Evolutionary conservation across 2,797 vertebrate species (phyloP).

Genomic region (Tenualosa thibaudeaui): DNA sequence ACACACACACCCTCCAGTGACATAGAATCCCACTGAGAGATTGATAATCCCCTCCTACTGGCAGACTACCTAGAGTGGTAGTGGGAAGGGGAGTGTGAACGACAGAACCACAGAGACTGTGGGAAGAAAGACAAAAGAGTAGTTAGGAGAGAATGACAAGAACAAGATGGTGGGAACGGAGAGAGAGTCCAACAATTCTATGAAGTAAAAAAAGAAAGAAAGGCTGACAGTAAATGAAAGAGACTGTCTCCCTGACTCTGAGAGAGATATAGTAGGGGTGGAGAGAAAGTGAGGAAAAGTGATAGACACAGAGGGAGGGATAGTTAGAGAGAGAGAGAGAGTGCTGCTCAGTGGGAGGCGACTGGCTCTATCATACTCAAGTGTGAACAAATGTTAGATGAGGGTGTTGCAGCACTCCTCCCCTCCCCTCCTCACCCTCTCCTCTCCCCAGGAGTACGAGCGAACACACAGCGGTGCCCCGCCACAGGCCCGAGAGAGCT

Average conservation of each 20-base stretch:
- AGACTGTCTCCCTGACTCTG: background rate
- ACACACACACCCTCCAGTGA: background rate
- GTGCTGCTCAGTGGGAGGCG: background rate
- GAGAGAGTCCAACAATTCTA: background rate
- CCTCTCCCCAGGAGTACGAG: background rate
- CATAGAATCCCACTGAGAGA: background rate
- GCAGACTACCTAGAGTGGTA: background rate
- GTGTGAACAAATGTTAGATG: slow-evolving; percentile 9
- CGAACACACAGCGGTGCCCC: background rate
- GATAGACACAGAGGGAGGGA: background rate
- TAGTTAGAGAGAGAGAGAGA: background rate
- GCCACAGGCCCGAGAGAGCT: background rate
- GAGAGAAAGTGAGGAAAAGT: background rate
- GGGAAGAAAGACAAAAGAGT: background rate
- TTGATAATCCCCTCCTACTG: background rate
- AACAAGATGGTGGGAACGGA: background rate
- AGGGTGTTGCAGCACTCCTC: background rate
- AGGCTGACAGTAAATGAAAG: background rate
- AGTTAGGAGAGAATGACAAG: background rate
- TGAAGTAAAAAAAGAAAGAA: background rate
- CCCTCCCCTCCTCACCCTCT: background rate
- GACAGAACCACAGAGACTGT: background rate
- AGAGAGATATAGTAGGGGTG: background rate
- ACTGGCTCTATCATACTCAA: background rate
- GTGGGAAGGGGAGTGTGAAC: background rate